Percentiles rank a stretch among this genome's conserved stretches.
Evolutionary conservation across 2,888 invertebrate genomes (phyloP).

Genomic region (Gerosis bhagava): DNA sequence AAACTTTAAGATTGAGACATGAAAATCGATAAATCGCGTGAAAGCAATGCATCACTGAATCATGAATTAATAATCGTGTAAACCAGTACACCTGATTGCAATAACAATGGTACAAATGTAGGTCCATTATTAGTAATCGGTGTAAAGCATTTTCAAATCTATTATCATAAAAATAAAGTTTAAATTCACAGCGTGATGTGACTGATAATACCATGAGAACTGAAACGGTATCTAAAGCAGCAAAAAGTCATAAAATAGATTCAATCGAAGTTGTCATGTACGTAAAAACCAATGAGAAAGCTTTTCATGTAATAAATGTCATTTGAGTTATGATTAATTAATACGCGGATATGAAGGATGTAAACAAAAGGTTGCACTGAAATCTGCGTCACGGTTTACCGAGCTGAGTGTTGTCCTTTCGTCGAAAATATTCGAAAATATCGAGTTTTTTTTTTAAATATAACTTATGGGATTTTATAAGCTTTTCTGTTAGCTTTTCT

Average conservation of each 20-base stretch:
- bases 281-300: conserved; percentile 33
- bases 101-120: conserved; percentile 8
- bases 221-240: conserved; percentile 36
- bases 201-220: conserved; percentile 35
- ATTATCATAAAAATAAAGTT: conserved; percentile 3
- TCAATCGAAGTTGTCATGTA: conserved; percentile 32
- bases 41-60: neutral
- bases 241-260: conserved; percentile 31
- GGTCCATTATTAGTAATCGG: neutral
- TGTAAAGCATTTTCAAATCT: neutral
- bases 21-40: neutral
- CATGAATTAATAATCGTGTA: conserved; percentile 17
- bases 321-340: too few relatives aligned
- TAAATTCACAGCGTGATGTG: neutral
- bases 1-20: too few relatives aligned
- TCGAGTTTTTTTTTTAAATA: too few relatives aligned
- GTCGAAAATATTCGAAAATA: too few relatives aligned
- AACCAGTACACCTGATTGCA: conserved; percentile 15
- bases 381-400: too few relatives aligned
- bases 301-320: too few relatives aligned
- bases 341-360: too few relatives aligned
- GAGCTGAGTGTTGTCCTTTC: too few relatives aligned
- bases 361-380: too few relatives aligned
- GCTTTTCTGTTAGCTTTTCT: too few relatives aligned
- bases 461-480: too few relatives aligned